phyloP scores from a whole-genome alignment of 2,113 vertebrate genomes.

The Siniperca chuatsi region DNA sequence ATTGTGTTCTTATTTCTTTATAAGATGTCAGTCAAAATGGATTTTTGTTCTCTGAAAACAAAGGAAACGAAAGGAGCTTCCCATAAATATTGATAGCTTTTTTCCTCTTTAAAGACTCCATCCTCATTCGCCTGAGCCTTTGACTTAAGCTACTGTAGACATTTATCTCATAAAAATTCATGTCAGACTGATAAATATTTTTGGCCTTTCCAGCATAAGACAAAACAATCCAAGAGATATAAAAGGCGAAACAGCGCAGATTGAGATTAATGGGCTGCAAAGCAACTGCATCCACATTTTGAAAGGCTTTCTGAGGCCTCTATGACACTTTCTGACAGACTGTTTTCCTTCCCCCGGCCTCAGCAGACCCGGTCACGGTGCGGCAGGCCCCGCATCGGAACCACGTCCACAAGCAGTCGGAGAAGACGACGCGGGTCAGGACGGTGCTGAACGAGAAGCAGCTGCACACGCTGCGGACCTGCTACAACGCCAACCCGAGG shows the following conservation, averaged over 20 bases:
- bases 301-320: background rate
- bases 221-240: background rate
- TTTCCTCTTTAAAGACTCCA: background rate
- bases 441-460: conserved; percentile 98
- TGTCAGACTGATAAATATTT: background rate
- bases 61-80: background rate
- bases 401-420: conserved; percentile 90
- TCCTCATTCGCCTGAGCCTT: background rate
- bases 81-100: background rate
- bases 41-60: background rate
- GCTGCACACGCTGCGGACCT: conserved; percentile 94
- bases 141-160: background rate
- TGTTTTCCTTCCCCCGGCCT: background rate
- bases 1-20: background rate
- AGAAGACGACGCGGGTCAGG: conserved; percentile 95
- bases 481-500: conserved; percentile 96
- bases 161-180: background rate
- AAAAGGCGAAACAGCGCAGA: background rate
- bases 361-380: conserved; percentile 87
- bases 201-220: background rate
- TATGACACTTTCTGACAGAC: background rate
- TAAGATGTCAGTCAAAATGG: background rate
- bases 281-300: background rate
- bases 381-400: conserved; percentile 88
- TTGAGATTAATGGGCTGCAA: background rate